Evolutionary conservation across 1,140 invertebrate species (phyloP).

Genomic region (Acromyrmex heyeri): DNA sequence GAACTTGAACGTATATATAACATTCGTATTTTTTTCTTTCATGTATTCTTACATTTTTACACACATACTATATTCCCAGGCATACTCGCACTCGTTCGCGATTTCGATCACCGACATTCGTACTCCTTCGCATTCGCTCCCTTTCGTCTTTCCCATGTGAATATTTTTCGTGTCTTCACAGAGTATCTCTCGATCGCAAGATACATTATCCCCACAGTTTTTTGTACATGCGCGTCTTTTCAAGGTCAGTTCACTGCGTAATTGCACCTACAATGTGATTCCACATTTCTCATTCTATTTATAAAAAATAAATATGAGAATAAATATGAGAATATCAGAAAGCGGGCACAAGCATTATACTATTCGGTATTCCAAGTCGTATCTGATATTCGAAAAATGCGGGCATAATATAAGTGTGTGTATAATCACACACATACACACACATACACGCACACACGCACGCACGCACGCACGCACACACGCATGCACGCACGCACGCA

Average conservation of each 20-base stretch:
- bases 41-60: background rate
- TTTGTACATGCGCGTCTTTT: constrained; percentile 68
- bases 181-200: constrained; percentile 68
- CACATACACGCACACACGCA: too few relatives aligned
- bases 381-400: background rate
- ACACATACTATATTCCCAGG: constrained; percentile 5
- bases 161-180: constrained; percentile 44
- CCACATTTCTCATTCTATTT: background rate
- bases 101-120: constrained; percentile 32
- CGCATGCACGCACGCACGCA: too few relatives aligned
- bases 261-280: constrained; percentile 59
- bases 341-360: constrained; percentile 23
- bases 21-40: background rate
- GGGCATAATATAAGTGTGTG: too few relatives aligned
- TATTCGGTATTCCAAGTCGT: background rate
- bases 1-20: constrained; percentile 33
- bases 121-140: constrained; percentile 36
- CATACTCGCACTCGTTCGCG: constrained; percentile 52
- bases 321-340: constrained; percentile 30
- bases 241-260: constrained; percentile 47
- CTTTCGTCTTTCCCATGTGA: constrained; percentile 27
- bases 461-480: too few relatives aligned
- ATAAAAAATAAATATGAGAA: background rate
- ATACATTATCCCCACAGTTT: constrained; percentile 74
- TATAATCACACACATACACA: too few relatives aligned